phyloP scores from a whole-genome alignment of 2,888 invertebrate genomes.

The Synergus itoensis region DNA sequence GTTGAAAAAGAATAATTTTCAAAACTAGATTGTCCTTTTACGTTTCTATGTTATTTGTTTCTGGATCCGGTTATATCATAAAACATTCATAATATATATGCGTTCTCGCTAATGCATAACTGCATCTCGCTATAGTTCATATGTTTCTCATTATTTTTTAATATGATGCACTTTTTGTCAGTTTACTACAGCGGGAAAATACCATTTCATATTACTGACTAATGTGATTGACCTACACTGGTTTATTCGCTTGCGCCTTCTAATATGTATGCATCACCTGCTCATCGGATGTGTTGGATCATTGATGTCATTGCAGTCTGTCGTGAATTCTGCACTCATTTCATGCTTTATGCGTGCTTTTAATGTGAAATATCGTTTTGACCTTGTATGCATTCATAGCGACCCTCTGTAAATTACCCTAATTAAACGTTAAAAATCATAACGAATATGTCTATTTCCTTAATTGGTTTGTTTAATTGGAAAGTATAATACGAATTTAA shows the following conservation, averaged over 20 bases:
- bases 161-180: not conserved
- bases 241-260: slow-evolving; percentile 9
- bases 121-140: not conserved
- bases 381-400: not conserved
- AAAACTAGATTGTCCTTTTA: too few relatives aligned
- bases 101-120: too few relatives aligned
- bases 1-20: too few relatives aligned
- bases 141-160: not conserved
- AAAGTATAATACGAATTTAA: too few relatives aligned
- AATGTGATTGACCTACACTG: slow-evolving; percentile 19
- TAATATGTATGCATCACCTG: not conserved
- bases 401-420: not conserved
- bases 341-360: slow-evolving; percentile 15
- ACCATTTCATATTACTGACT: slow-evolving; percentile 7
- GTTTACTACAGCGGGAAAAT: not conserved
- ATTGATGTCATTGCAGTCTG: slow-evolving; percentile 18
- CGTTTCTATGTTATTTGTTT: too few relatives aligned
- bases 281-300: not conserved
- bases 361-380: slow-evolving; percentile 6
- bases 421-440: not conserved
- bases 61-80: too few relatives aligned
- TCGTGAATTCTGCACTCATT: not conserved
- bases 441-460: not conserved
- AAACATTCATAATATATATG: too few relatives aligned
- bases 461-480: not conserved